Percentiles rank a stretch among this genome's conserved stretches.
Conservation (phyloP, 2,113 vertebrate genomes). For the Dendrocopos noguchii region DNA sequence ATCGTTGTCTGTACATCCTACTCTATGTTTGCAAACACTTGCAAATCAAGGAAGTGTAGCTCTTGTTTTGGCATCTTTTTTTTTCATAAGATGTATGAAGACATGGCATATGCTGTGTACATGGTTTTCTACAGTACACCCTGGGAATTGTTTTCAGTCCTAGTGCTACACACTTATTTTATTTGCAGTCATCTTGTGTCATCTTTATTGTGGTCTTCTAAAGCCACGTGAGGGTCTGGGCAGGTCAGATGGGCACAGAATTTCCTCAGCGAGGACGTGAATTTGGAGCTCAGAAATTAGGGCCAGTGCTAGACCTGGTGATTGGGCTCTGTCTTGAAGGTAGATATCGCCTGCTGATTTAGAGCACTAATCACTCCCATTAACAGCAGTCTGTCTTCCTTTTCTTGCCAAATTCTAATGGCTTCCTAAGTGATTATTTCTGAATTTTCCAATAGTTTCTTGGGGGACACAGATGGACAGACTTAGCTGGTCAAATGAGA, state of each 20-base stretch:
- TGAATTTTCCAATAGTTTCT: constrained; percentile 9
- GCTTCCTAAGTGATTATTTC: constrained; percentile 8
- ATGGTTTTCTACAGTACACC: neutral
- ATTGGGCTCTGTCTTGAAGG: neutral
- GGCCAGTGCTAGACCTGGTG: neutral
- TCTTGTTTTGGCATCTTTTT: neutral
- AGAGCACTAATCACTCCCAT: neutral
- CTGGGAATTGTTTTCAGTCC: neutral
- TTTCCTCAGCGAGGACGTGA: neutral
- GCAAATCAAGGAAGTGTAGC: neutral
- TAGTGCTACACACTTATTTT: fast-evolving
- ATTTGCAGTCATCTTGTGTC: neutral
- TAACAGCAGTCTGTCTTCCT: neutral
- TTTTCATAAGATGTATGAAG: neutral
- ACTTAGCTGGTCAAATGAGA: neutral
- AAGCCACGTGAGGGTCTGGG: neutral
- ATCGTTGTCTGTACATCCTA: neutral
- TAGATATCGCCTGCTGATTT: neutral
- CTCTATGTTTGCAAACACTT: neutral
- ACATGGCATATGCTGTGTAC: neutral
- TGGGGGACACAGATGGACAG: neutral
- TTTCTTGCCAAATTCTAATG: constrained; percentile 48
- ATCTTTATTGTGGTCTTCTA: neutral
- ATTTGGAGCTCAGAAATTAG: neutral
- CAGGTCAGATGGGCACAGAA: neutral